Conservation (phyloP, 2,888 invertebrate species). For the Argyresthia goedartella region DNA sequence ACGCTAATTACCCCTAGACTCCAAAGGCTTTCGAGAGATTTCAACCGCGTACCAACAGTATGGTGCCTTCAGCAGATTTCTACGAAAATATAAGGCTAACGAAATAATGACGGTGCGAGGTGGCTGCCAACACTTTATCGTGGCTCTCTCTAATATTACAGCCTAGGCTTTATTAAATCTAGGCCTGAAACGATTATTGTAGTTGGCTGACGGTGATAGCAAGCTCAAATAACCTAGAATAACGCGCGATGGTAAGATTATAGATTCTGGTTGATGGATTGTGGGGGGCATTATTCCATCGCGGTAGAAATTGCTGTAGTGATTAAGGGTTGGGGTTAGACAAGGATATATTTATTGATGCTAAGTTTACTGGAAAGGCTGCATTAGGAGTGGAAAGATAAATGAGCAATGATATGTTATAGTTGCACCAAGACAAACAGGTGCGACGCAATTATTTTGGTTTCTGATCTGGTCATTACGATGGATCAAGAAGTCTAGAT, state of each 20-base stretch:
- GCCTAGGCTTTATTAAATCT: conserved; percentile 49
- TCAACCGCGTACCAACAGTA: neutral
- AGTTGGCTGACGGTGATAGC: conserved; percentile 33
- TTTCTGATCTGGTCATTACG: too few relatives aligned
- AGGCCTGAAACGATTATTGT: conserved; percentile 38
- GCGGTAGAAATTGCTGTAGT: conserved; percentile 19
- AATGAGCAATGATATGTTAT: neutral
- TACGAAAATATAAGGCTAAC: conserved; percentile 23
- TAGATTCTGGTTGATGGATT: conserved; percentile 12
- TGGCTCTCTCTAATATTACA: conserved; percentile 36
- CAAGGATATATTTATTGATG: conserved; percentile 5
- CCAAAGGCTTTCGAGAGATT: neutral
- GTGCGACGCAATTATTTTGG: too few relatives aligned
- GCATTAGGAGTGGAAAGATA: neutral
- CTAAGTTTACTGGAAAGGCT: neutral
- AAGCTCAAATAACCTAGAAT: conserved; percentile 2
- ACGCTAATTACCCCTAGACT: neutral
- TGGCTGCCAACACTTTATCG: conserved; percentile 47
- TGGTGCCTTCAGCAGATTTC: neutral
- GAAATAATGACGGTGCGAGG: conserved; percentile 48
- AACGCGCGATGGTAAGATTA: conserved; percentile 3
- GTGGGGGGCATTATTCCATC: conserved; percentile 26
- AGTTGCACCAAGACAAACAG: neutral
- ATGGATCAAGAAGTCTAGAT: too few relatives aligned
- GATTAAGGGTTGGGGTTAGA: conserved; percentile 4